Evolutionary conservation across 2,113 vertebrate species (phyloP).

Genomic region (Tursiops truncatus): DNA sequence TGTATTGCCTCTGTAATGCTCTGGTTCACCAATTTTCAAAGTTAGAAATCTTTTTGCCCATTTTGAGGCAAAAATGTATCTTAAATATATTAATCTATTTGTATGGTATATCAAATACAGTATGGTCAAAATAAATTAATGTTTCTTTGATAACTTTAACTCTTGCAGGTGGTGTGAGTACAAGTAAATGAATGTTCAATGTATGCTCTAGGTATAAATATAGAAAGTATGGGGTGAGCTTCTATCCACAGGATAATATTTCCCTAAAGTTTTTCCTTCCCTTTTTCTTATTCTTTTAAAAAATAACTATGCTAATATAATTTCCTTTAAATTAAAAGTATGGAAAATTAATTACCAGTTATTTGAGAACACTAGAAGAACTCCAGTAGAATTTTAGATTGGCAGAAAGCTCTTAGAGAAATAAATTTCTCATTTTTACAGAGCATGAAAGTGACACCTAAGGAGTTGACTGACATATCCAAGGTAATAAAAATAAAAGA

Average conservation of each 20-base stretch:
- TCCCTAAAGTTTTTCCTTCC: neutral
- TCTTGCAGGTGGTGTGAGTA: neutral
- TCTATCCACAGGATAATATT: neutral
- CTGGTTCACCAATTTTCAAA: neutral
- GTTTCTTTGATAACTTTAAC: neutral
- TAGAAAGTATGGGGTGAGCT: neutral
- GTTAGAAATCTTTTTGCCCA: neutral
- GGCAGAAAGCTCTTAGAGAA: neutral
- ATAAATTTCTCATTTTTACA: constrained; percentile 3
- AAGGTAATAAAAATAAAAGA: constrained; percentile 30
- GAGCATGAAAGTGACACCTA: neutral
- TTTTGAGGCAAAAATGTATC: neutral
- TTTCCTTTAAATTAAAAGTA: constrained; percentile 26
- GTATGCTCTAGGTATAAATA: neutral
- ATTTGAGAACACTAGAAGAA: neutral
- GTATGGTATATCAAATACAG: neutral
- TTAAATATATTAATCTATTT: neutral
- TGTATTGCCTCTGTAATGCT: neutral
- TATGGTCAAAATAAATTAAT: neutral
- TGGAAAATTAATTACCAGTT: neutral
- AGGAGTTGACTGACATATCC: neutral
- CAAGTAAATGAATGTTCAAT: neutral
- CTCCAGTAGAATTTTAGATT: neutral
- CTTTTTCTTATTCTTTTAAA: neutral
- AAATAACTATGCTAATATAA: neutral